Conservation (phyloP, 2,888 invertebrate species). For the Pseudeuparius sepicola region DNA sequence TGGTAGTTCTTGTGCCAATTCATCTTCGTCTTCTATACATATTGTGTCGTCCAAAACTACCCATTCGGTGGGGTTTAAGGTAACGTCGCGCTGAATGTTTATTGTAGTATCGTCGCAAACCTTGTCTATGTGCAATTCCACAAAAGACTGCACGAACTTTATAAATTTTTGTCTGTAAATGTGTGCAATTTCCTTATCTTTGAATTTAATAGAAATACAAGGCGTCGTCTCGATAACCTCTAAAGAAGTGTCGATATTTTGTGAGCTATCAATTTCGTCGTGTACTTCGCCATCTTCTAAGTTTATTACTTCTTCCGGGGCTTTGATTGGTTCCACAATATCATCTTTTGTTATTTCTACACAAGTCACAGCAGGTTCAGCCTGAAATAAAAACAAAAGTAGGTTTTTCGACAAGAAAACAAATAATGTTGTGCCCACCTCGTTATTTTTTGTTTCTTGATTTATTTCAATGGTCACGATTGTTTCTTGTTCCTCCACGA, state of each 20-base stretch:
- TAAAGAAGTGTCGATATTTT: slow-evolving; percentile 6
- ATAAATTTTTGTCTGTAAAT: slow-evolving; percentile 42
- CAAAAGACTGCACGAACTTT: slow-evolving; percentile 40
- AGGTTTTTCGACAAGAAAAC: too few relatives aligned
- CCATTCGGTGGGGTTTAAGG: slow-evolving; percentile 40
- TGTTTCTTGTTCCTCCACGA: too few relatives aligned
- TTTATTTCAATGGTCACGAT: too few relatives aligned
- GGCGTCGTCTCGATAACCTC: slow-evolving; percentile 9
- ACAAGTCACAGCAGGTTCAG: too few relatives aligned
- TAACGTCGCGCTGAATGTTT: slow-evolving; percentile 40
- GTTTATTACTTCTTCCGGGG: not conserved
- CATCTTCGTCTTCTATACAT: slow-evolving; percentile 6
- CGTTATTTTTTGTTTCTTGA: too few relatives aligned
- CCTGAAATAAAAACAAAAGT: too few relatives aligned
- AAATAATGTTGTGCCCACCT: too few relatives aligned
- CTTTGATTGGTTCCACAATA: not conserved
- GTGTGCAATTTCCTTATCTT: slow-evolving; percentile 39
- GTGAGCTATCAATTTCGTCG: slow-evolving; percentile 5
- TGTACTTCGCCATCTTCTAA: slow-evolving; percentile 22
- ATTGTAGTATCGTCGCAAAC: slow-evolving; percentile 31
- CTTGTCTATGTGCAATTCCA: slow-evolving; percentile 36
- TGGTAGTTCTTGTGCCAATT: slow-evolving; percentile 1
- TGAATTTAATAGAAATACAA: slow-evolving; percentile 41
- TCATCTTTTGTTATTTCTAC: not conserved
- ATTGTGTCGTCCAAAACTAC: slow-evolving; percentile 31